Base-by-base conservation (phyloP, 1,140 invertebrate species). In the Panulirus ornatus region DNA sequence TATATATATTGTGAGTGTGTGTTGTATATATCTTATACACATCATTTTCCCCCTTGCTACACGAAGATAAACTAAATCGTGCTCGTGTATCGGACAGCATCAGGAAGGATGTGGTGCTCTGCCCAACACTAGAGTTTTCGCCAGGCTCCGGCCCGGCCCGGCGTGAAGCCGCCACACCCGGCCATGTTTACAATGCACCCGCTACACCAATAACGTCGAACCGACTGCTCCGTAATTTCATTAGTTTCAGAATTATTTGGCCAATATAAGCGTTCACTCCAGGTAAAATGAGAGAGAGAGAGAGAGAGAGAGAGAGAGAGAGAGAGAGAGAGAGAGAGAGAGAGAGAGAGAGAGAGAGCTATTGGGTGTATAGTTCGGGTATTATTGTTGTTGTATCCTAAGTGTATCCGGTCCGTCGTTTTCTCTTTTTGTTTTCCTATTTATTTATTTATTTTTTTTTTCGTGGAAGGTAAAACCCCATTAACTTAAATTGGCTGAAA, bases 311-410 rank as follows among this genome's bases (percentile, higher is more conserved):
- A 6, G 44, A 47, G 44, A 6, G 44, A 47, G 44, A n/a, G 66
- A 71, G 66, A n/a, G 66, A 71, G 66, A n/a, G 66, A 71, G 66
- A n/a, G 66, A 71, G 66, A 30, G 66, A 71, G 66, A 30, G 66
- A 71, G 66, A 30, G 66, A 71, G 66, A 30, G 66, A 71, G 34
- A 38, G 71, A 75, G 70, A 30, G 34, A 22, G 71, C 30, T 38
- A 38, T 27, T 14, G 40, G 19, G 71, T 14, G 27, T 63, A 63
- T 27, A 22, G 58, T 63, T 63, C 19, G 19, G 58, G 58, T 63
- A 16, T 22, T 58, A 9, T 22, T 11, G 51, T 22, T 63, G 19
- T 63, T n/a, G n/a, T n/a, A n/a, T n/a, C n/a, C n/a, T n/a, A 22
- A 11, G 51, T 58, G 51, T 58, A 22, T 16, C 27, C 58, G 19